These are phyloP conservation scores for Spatulosminthurus flaviceps DNA, from an alignment of 2,888 invertebrate genomes.

Conservation along the genomic window DNA sequence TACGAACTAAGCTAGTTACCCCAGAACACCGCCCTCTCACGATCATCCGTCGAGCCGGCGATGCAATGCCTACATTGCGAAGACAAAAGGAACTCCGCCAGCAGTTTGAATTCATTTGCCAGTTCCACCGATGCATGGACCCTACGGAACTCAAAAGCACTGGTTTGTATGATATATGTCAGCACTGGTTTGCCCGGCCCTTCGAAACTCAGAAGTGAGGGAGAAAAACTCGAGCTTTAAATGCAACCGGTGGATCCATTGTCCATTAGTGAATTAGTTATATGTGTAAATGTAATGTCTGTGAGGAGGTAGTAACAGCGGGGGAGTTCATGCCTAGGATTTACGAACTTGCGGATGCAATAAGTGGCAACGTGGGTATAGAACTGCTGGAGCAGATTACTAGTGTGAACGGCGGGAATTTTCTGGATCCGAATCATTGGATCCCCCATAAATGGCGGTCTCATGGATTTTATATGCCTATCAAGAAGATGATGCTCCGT, in stretches of 20 bases:
- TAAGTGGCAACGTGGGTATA: neutral
- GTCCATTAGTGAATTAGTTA: neutral
- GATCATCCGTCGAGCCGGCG: neutral
- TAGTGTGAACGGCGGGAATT: neutral
- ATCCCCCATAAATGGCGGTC: neutral
- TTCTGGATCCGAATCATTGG: conserved; percentile 7
- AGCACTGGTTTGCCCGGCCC: neutral
- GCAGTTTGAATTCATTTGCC: neutral
- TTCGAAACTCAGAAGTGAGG: neutral
- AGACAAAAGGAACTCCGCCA: neutral
- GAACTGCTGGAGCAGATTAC: neutral
- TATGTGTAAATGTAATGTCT: neutral
- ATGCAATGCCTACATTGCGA: neutral
- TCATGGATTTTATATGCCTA: neutral
- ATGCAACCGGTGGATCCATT: neutral
- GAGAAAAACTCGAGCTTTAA: neutral
- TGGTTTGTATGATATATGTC: too few relatives aligned
- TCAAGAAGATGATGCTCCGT: neutral
- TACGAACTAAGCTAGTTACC: too few relatives aligned
- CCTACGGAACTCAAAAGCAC: neutral
- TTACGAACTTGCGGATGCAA: conserved; percentile 7
- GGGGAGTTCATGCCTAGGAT: neutral
- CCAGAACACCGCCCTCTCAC: too few relatives aligned
- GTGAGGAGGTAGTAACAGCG: neutral
- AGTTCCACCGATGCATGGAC: neutral